A percentile compares a stretch with the other conserved stretches of the same genome.
These are phyloP conservation scores for Temnothorax rugatulus DNA, from an alignment of 2,888 invertebrate species.

Conservation along the genomic window DNA sequence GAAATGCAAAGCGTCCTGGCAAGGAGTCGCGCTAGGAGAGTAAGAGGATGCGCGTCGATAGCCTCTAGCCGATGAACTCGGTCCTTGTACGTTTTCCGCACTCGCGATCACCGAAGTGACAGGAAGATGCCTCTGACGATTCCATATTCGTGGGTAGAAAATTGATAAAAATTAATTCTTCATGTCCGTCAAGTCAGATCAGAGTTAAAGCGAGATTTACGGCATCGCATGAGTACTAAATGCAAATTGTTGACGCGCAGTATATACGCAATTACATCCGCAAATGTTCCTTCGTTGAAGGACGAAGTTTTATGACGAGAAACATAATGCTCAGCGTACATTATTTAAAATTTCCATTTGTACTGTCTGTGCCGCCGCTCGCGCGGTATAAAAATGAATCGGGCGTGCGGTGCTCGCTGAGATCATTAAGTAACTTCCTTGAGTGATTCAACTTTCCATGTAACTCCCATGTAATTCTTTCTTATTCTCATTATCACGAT, in stretches of 20 bases:
- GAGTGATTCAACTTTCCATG: conserved; percentile 24
- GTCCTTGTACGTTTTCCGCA: conserved; percentile 44
- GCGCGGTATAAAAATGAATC: conserved; percentile 16
- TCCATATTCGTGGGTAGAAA: neutral
- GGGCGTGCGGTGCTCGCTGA: neutral
- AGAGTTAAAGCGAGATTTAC: neutral
- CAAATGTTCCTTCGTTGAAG: neutral
- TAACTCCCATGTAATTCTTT: conserved; percentile 16
- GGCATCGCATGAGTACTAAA: neutral
- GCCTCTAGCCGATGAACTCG: conserved; percentile 65
- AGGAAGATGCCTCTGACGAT: neutral
- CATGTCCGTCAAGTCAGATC: neutral
- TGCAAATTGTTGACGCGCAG: neutral
- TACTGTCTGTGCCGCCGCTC: neutral
- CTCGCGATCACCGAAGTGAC: neutral
- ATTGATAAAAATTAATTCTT: conserved; percentile 9
- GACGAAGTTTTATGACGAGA: neutral
- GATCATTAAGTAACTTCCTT: conserved; percentile 36
- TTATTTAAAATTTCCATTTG: conserved; percentile 21
- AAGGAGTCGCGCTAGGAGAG: conserved; percentile 68
- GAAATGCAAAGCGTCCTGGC: conserved; percentile 83
- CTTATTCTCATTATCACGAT: conserved; percentile 21
- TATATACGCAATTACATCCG: neutral
- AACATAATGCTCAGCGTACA: neutral
- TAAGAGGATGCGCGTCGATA: conserved; percentile 64